A percentile compares a stretch with the other conserved stretches of the same genome.
Conservation (phyloP, 2,888 invertebrate genomes). For the Diarsia mendica region DNA sequence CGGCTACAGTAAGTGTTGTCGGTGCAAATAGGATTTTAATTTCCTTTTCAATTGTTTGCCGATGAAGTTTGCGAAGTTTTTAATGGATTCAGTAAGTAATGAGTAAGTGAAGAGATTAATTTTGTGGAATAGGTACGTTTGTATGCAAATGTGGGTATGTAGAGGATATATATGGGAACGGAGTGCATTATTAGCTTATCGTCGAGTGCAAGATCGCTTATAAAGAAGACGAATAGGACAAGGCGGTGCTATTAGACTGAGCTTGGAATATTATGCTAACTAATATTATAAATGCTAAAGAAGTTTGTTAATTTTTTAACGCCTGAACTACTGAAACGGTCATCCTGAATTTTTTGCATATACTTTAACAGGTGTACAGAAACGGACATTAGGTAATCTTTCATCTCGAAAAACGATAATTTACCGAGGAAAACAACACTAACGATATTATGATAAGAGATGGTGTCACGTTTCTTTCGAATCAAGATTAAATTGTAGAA, state of each 20-base stretch:
- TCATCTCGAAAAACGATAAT: no score
- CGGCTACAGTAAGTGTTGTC: slow-evolving; percentile 19
- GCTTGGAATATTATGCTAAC: neutral
- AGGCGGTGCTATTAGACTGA: neutral
- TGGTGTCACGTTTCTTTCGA: no score
- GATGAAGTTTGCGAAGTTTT: slow-evolving; percentile 15
- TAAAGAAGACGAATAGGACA: neutral
- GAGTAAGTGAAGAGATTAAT: slow-evolving; percentile 26
- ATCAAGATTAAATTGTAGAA: no score
- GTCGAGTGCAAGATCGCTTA: slow-evolving; percentile 29
- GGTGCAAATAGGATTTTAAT: slow-evolving; percentile 54
- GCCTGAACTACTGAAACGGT: no score
- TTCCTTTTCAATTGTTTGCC: slow-evolving; percentile 34
- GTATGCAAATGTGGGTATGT: slow-evolving; percentile 29
- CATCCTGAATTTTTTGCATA: no score
- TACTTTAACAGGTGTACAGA: no score
- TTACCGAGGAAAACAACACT: no score
- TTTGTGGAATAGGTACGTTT: slow-evolving; percentile 26
- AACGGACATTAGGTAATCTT: no score
- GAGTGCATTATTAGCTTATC: slow-evolving; percentile 40
- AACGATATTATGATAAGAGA: no score
- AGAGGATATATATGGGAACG: slow-evolving; percentile 5
- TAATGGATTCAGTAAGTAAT: slow-evolving; percentile 9
- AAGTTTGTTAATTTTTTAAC: no score
- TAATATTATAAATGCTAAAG: no score